Conservation (phyloP, 2,888 invertebrate genomes). For the Erpobdella octoculata region DNA sequence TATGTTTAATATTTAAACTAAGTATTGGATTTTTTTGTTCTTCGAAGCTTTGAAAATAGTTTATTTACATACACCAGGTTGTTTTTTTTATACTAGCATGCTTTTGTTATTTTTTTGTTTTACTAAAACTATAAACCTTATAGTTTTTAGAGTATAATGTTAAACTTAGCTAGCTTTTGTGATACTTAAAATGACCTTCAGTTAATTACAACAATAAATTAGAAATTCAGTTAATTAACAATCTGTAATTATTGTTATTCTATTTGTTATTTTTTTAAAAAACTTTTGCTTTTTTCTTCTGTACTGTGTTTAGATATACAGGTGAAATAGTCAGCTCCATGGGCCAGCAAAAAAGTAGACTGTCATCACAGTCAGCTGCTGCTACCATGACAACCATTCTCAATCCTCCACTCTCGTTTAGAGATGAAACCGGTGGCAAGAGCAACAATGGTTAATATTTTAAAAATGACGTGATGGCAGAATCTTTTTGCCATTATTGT, state of each 20-base stretch:
- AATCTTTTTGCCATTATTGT: too few relatives aligned
- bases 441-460: not conserved
- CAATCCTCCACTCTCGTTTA: not conserved
- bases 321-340: slow-evolving; percentile 19
- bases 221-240: not conserved
- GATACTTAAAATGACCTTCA: not conserved
- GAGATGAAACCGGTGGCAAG: not conserved
- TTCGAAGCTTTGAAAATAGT: too few relatives aligned
- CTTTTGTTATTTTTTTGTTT: too few relatives aligned
- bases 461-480: too few relatives aligned
- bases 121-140: too few relatives aligned
- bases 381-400: not conserved
- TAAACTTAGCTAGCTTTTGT: not conserved
- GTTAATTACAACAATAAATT: not conserved
- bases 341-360: not conserved
- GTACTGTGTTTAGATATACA: not conserved
- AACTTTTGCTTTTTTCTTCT: not conserved
- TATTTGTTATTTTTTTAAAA: not conserved
- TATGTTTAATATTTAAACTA: not conserved
- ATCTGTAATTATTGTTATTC: not conserved
- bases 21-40: slow-evolving; percentile 3
- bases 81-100: too few relatives aligned
- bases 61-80: too few relatives aligned
- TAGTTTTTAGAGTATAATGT: too few relatives aligned
- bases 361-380: not conserved